phyloP scores from a whole-genome alignment of 2,888 invertebrate species.

The Gortyna flavago region DNA sequence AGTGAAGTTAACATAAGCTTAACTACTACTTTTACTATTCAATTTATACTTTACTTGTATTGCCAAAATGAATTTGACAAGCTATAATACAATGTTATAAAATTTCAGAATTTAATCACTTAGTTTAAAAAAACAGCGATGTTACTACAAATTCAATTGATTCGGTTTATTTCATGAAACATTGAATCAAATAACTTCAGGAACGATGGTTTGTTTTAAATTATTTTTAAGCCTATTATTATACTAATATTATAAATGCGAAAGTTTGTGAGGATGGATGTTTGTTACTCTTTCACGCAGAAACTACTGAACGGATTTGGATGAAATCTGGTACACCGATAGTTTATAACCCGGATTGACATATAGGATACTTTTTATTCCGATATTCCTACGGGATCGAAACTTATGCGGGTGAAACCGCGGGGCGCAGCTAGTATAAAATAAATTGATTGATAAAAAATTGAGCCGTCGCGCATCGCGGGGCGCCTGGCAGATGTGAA shows the following conservation, averaged over 20 bases:
- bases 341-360: too few relatives aligned
- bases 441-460: not conserved
- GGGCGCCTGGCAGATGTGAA: not conserved
- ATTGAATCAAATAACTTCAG: not conserved
- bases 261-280: too few relatives aligned
- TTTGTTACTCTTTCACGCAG: too few relatives aligned
- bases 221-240: too few relatives aligned
- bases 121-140: not conserved
- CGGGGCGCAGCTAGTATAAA: too few relatives aligned
- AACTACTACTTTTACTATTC: too few relatives aligned
- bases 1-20: not conserved
- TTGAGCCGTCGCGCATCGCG: not conserved
- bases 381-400: too few relatives aligned
- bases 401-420: too few relatives aligned
- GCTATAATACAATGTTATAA: not conserved
- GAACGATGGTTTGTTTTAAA: not conserved
- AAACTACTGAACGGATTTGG: too few relatives aligned
- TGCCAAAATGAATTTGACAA: constrained; percentile 3
- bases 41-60: not conserved
- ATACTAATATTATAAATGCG: too few relatives aligned
- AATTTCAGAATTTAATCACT: not conserved
- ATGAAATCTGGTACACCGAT: too few relatives aligned
- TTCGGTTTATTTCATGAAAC: not conserved
- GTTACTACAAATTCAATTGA: not conserved
- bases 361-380: too few relatives aligned